phyloP scores from a whole-genome alignment of 2,113 vertebrate genomes.

The Ceyx melanurus region DNA sequence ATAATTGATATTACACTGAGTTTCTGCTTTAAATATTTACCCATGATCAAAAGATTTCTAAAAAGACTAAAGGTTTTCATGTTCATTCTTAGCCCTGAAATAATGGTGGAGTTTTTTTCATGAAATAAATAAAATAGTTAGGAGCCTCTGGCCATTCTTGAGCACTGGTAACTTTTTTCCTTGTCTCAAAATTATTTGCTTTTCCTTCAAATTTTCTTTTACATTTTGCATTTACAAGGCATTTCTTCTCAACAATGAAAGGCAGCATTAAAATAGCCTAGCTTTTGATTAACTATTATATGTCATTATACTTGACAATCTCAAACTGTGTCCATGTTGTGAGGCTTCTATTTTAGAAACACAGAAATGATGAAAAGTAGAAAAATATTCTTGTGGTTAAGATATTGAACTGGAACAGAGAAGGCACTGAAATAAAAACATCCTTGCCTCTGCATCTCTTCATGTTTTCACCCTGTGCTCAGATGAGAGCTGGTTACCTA shows the following conservation, averaged over 20 bases:
- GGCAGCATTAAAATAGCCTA: not conserved
- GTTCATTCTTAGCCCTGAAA: not conserved
- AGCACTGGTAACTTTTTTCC: accelerated
- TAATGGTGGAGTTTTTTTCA: accelerated
- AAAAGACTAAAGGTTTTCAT: not conserved
- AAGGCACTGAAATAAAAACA: not conserved
- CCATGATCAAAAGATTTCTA: not conserved
- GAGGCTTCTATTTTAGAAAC: not conserved
- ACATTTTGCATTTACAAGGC: not conserved
- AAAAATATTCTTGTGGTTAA: not conserved
- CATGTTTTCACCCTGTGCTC: accelerated
- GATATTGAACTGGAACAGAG: not conserved
- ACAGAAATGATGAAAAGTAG: not conserved
- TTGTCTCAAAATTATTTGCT: not conserved
- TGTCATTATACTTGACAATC: not conserved
- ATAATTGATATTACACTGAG: not conserved
- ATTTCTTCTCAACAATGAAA: not conserved
- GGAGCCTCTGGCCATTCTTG: not conserved
- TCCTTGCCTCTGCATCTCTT: not conserved
- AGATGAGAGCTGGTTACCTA: not conserved
- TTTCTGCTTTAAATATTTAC: conserved; percentile 12
- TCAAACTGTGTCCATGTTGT: not conserved
- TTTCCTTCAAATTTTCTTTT: not conserved
- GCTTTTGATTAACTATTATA: not conserved
- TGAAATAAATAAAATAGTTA: not conserved